Percentiles rank a stretch among this genome's conserved stretches.
Conservation (phyloP, 2,797 vertebrate genomes). For the Fistularia commersonii region DNA sequence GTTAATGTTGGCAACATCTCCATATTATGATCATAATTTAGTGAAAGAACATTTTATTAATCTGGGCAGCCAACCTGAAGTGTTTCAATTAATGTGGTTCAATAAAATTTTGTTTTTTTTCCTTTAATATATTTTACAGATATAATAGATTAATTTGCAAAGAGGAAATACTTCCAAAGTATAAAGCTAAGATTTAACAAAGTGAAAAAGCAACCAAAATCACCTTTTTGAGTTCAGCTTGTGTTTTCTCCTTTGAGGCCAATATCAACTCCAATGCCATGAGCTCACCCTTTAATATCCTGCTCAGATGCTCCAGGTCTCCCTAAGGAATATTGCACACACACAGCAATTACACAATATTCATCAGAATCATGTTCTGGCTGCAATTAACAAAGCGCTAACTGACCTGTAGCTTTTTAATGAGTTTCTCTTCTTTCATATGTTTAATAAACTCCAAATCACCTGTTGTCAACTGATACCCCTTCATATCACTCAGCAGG, state of each 20-base stretch:
- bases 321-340: conserved; percentile 22
- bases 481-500: conserved; percentile 72
- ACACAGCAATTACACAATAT: background rate
- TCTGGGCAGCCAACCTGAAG: no score
- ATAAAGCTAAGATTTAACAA: no score
- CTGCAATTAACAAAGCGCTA: background rate
- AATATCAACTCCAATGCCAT: conserved; percentile 25
- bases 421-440: conserved; percentile 46
- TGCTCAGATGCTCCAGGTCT: conserved; percentile 41
- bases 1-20: no score
- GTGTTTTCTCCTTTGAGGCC: conserved; percentile 20
- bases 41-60: no score
- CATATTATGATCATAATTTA: no score
- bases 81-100: no score
- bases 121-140: no score
- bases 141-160: no score
- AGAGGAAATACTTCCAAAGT: no score
- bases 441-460: conserved; percentile 70
- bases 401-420: conserved; percentile 59
- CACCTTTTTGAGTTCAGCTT: conserved; percentile 47
- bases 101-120: no score
- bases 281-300: conserved; percentile 24
- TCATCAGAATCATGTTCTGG: background rate
- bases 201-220: background rate
- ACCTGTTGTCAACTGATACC: conserved; percentile 47